Conservation (phyloP, 2,888 invertebrate species). For the Pammene aurita region DNA sequence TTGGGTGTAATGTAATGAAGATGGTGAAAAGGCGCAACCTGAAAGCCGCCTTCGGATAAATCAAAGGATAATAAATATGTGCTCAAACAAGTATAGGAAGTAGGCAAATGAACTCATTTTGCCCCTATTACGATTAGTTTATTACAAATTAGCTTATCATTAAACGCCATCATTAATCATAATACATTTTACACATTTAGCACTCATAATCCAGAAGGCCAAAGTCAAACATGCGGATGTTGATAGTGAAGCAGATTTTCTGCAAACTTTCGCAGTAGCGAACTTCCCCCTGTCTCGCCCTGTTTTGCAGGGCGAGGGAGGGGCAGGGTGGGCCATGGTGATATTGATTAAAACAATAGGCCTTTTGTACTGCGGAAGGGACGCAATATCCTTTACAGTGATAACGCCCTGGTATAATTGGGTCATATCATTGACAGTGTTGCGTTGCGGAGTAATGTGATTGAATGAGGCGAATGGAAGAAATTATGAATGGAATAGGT, state of each 20-base stretch:
- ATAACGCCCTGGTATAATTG: conserved; percentile 69
- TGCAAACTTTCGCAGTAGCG: conserved; percentile 9
- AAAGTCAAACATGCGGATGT: conserved; percentile 51
- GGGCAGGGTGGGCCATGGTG: conserved; percentile 27
- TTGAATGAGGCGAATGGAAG: conserved; percentile 12
- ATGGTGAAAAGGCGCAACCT: too few relatives aligned
- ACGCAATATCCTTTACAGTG: conserved; percentile 66
- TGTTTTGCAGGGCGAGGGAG: conserved; percentile 4
- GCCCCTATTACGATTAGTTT: conserved; percentile 6
- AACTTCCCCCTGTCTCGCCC: conserved; percentile 3
- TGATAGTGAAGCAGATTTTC: conserved; percentile 24
- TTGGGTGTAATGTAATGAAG: too few relatives aligned
- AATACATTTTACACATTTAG: conserved; percentile 25
- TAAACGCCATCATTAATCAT: background rate
- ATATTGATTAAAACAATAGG: conserved; percentile 37
- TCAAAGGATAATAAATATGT: background rate
- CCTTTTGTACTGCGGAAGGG: conserved; percentile 47
- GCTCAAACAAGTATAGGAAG: background rate
- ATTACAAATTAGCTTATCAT: conserved; percentile 1
- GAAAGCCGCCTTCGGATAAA: background rate
- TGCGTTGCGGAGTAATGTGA: conserved; percentile 55
- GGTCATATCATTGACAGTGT: conserved; percentile 74
- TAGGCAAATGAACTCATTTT: background rate
- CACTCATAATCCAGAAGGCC: conserved; percentile 48
- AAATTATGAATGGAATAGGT: too few relatives aligned